Evolutionary conservation across 2,888 invertebrate species (phyloP).

Genomic region (Drosophila recens): DNA sequence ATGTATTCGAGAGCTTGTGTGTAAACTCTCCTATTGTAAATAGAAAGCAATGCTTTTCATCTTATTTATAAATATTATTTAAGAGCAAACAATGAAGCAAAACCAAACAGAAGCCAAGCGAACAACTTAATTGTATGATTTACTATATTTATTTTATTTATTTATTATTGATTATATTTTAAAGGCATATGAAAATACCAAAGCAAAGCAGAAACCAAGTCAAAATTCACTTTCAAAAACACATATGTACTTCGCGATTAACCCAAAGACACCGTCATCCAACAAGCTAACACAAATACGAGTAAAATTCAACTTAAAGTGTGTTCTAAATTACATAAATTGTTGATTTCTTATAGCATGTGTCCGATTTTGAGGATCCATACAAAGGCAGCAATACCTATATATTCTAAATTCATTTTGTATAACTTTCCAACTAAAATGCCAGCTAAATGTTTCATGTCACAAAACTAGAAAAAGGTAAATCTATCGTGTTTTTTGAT

Average conservation of each 20-base stretch:
- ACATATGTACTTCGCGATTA: conserved; percentile 17
- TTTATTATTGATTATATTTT: conserved; percentile 16
- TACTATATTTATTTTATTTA: conserved; percentile 27
- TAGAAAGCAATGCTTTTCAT: conserved; percentile 23
- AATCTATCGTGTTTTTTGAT: conserved; percentile 42
- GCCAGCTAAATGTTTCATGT: conserved; percentile 73
- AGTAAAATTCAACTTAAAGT: conserved; percentile 32
- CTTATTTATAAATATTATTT: conserved; percentile 11
- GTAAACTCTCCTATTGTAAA: conserved; percentile 36
- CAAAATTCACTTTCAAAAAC: conserved; percentile 28
- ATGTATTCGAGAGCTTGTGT: conserved; percentile 29
- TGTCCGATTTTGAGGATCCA: conserved; percentile 89
- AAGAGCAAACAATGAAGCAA: conserved; percentile 24
- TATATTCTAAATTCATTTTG: conserved; percentile 89
- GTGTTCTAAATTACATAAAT: conserved; percentile 62
- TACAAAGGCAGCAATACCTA: conserved; percentile 93
- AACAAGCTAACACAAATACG: conserved; percentile 25
- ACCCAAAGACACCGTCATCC: conserved; percentile 18
- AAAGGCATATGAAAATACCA: conserved; percentile 20
- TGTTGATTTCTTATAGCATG: conserved; percentile 87
- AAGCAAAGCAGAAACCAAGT: conserved; percentile 34
- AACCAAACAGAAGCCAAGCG: conserved; percentile 64
- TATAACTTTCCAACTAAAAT: conserved; percentile 64
- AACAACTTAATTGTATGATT: conserved; percentile 8
- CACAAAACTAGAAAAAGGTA: conserved; percentile 69